These are phyloP conservation scores for Syngnathus typhle DNA, from an alignment of 2,113 vertebrate genomes.

Conservation along the genomic window DNA sequence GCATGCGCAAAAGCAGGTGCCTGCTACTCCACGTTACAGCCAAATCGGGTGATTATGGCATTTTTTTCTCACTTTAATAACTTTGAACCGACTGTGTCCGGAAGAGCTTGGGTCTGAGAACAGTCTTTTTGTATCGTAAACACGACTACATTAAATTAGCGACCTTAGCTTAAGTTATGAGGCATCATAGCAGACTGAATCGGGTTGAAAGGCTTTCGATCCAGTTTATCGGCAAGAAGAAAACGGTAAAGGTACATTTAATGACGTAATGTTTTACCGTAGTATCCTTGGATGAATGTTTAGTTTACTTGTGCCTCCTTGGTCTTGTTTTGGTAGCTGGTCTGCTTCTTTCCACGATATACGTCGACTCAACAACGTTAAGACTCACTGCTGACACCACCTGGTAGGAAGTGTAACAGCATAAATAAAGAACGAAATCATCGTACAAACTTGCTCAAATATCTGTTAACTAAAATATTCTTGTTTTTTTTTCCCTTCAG, in stretches of 20 bases:
- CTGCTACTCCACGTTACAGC: not conserved
- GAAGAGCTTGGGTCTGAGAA: not conserved
- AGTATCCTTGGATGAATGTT: not conserved
- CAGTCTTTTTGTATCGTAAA: not conserved
- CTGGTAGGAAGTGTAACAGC: not conserved
- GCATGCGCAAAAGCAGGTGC: not conserved
- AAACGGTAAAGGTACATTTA: not conserved
- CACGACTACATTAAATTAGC: not conserved
- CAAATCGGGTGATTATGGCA: slow-evolving; percentile 18
- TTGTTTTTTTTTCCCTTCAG: slow-evolving; percentile 23
- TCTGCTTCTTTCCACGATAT: not conserved
- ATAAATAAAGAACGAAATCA: not conserved
- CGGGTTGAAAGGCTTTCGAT: not conserved
- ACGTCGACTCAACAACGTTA: not conserved
- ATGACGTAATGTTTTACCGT: not conserved
- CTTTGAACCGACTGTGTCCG: not conserved
- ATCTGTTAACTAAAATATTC: not conserved
- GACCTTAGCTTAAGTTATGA: slow-evolving; percentile 1
- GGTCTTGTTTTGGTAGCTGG: not conserved
- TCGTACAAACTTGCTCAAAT: slow-evolving; percentile 2
- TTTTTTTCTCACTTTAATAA: not conserved
- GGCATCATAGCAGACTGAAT: not conserved
- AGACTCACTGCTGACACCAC: not conserved
- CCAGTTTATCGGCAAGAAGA: not conserved
- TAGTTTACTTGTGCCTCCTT: not conserved